Conservation (phyloP, 2,797 vertebrate genomes). For the Protonibea diacanthus region DNA sequence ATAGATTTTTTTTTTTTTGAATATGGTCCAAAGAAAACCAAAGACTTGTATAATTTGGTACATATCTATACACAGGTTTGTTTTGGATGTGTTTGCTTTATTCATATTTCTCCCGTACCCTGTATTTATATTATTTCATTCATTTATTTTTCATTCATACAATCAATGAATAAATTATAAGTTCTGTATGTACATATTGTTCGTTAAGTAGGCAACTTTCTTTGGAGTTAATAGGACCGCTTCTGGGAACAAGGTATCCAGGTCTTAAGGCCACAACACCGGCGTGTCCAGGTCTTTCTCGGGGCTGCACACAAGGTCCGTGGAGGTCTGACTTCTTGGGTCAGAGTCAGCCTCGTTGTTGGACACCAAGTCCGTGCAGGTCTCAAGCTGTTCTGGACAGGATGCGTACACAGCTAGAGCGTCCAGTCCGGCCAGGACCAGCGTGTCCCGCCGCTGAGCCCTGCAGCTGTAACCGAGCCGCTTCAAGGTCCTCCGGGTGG, state of each 20-base stretch:
- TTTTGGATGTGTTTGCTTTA: neutral
- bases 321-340: neutral
- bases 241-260: neutral
- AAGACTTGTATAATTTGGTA: too few relatives aligned
- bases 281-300: neutral
- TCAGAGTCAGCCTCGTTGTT: neutral
- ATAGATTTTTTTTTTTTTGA: too few relatives aligned
- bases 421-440: conserved; percentile 40
- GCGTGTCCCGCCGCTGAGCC: conserved; percentile 5
- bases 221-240: neutral
- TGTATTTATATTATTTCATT: neutral
- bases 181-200: neutral
- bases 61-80: too few relatives aligned
- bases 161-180: too few relatives aligned
- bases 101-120: neutral
- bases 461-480: conserved; percentile 53
- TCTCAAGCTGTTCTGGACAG: neutral
- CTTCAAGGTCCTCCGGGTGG: conserved; percentile 58
- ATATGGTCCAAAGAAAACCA: too few relatives aligned
- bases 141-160: too few relatives aligned
- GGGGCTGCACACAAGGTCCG: neutral
- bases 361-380: neutral
- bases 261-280: too few relatives aligned
- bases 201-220: neutral
- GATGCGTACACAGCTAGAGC: conserved; percentile 22